A percentile compares a stretch with the other conserved stretches of the same genome.
Conservation (phyloP, 2,888 invertebrate species). For the Oscheius sp. region DNA sequence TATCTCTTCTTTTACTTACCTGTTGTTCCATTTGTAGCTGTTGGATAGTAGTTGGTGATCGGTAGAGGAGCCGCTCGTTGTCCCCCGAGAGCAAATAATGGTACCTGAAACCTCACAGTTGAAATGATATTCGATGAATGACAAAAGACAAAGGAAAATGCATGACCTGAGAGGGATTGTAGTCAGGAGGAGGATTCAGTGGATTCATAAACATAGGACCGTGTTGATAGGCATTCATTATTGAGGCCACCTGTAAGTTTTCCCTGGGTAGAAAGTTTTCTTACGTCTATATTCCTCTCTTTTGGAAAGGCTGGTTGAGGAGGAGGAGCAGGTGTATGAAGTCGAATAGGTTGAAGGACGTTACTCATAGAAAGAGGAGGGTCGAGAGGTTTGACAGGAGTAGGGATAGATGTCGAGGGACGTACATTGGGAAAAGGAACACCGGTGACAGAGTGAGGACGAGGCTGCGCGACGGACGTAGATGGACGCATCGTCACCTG, state of each 20-base stretch:
- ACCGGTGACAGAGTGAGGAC: conserved; percentile 8
- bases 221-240: conserved; percentile 28
- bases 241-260: conserved; percentile 18
- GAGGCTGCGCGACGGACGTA: neutral
- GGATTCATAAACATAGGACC: conserved; percentile 19
- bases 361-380: conserved; percentile 26
- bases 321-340: neutral
- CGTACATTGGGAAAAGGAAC: conserved; percentile 8
- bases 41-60: too few species aligned
- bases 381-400: conserved; percentile 17
- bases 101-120: conserved; percentile 17
- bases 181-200: conserved; percentile 8
- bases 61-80: neutral
- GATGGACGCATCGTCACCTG: conserved; percentile 1
- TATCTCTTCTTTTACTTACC: neutral
- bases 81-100: conserved; percentile 31
- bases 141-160: too few species aligned
- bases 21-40: neutral
- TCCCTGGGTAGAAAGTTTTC: neutral
- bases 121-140: neutral
- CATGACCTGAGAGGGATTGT: conserved; percentile 14
- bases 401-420: neutral
- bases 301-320: neutral
- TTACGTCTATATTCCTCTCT: conserved; percentile 16
- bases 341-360: conserved; percentile 31